Evolutionary conservation across 2,113 vertebrate species (phyloP).

Genomic region (Sapayoa aenigma): DNA sequence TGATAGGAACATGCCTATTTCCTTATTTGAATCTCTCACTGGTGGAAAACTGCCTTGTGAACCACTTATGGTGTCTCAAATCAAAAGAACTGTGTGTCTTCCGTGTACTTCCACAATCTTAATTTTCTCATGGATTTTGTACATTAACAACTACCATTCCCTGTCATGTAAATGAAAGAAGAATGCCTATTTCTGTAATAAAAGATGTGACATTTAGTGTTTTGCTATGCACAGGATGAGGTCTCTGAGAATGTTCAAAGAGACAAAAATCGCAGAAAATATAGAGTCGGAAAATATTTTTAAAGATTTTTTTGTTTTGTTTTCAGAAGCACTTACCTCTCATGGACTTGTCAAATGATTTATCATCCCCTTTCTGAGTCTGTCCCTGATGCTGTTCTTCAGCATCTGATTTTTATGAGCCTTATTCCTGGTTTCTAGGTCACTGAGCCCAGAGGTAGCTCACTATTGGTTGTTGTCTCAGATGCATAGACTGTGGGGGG

Average conservation of each 20-base stretch:
- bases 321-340: constrained; percentile 34
- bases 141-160: neutral
- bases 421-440: constrained; percentile 63
- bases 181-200: neutral
- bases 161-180: neutral
- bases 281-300: neutral
- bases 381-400: constrained; percentile 40
- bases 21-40: neutral
- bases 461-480: neutral
- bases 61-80: neutral
- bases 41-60: neutral
- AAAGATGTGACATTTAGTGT: neutral
- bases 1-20: neutral
- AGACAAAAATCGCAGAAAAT: neutral
- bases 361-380: constrained; percentile 27
- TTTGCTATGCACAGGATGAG: neutral
- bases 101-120: neutral
- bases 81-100: neutral
- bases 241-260: constrained; percentile 5
- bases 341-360: constrained; percentile 53
- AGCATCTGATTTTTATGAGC: constrained; percentile 58
- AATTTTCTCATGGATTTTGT: neutral
- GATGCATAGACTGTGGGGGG: neutral
- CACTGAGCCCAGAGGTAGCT: constrained; percentile 44
- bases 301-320: neutral